Conservation (phyloP, 2,113 vertebrate genomes). For the Pterocles orientalis region DNA sequence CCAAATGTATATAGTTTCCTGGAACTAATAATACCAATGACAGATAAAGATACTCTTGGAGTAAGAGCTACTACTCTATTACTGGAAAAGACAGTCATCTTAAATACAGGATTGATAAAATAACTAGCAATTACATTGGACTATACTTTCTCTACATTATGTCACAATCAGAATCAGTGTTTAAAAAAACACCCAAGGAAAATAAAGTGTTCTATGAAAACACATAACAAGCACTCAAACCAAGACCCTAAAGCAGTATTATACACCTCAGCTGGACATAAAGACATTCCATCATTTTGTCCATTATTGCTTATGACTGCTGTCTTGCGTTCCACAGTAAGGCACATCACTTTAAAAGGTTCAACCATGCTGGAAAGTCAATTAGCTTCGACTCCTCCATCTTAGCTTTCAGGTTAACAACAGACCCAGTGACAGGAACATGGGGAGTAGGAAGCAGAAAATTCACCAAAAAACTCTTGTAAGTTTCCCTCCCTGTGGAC, state of each 20-base stretch:
- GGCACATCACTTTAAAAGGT: not conserved
- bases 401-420: not conserved
- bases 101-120: not conserved
- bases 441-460: not conserved
- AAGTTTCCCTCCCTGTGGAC: not conserved
- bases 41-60: not conserved
- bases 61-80: not conserved
- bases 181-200: not conserved
- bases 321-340: not conserved
- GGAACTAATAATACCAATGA: not conserved
- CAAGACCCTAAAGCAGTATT: not conserved
- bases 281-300: not conserved
- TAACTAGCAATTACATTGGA: not conserved
- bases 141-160: not conserved
- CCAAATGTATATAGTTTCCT: not conserved
- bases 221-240: not conserved
- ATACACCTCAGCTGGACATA: not conserved
- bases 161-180: not conserved
- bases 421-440: not conserved
- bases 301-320: not conserved
- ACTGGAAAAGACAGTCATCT: not conserved
- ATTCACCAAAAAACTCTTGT: not conserved
- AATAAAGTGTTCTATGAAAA: not conserved
- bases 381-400: not conserved
- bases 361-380: not conserved